Percentiles rank a stretch among this genome's conserved stretches.
These are phyloP conservation scores for Temnothorax rugatulus DNA, from an alignment of 2,888 invertebrate species.

Conservation along the genomic window DNA sequence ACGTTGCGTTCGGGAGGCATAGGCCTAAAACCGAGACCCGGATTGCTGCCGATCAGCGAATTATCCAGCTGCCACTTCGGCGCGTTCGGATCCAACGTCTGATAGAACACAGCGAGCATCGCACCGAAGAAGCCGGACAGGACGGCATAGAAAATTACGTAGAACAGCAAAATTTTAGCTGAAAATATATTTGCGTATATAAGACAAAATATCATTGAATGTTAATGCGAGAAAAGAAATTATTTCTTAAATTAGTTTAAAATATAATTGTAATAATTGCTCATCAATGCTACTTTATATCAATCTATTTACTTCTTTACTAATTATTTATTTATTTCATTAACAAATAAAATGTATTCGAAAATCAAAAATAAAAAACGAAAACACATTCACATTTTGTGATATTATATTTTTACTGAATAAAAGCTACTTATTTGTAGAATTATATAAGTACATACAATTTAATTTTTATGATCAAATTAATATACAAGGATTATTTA, in stretches of 20 bases:
- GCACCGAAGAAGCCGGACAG: slow-evolving; percentile 98
- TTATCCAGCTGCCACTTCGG: slow-evolving; percentile 96
- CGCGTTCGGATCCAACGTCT: slow-evolving; percentile 93
- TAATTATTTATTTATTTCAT: not conserved
- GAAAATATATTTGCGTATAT: slow-evolving; percentile 82
- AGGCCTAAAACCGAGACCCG: slow-evolving; percentile 98
- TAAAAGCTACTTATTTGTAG: not conserved
- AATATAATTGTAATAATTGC: not conserved
- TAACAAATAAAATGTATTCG: not conserved
- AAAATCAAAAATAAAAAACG: not conserved
- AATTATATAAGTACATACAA: not conserved
- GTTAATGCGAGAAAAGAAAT: not conserved
- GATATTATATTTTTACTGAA: not conserved
- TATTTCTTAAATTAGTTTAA: not conserved
- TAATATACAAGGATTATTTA: not conserved
- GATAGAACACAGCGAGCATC: slow-evolving; percentile 97
- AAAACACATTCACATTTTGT: not conserved
- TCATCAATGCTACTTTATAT: not conserved
- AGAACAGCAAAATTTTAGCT: slow-evolving; percentile 98
- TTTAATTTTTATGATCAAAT: not conserved
- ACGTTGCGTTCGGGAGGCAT: slow-evolving; percentile 97
- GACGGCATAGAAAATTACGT: slow-evolving; percentile 97
- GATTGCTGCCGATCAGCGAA: slow-evolving; percentile 97
- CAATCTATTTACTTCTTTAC: not conserved
- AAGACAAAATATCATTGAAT: not conserved